Conservation (phyloP, 2,113 vertebrate genomes). For the Euleptes europaea region DNA sequence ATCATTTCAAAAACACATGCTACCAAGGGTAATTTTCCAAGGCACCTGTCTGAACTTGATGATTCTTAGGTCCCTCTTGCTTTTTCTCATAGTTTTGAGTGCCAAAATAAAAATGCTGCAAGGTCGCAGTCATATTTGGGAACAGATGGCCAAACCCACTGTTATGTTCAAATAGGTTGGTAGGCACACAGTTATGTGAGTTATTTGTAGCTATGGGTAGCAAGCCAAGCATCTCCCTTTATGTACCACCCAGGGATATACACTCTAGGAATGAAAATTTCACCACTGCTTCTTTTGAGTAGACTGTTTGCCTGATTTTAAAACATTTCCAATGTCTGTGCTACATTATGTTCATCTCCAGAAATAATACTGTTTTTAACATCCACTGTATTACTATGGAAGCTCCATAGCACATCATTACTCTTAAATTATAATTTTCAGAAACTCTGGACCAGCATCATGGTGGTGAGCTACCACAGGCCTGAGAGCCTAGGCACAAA, state of each 20-base stretch:
- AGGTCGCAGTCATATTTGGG: conserved; percentile 65
- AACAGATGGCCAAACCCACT: conserved; percentile 78
- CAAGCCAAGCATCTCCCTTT: conserved; percentile 68
- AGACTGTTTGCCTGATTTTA: conserved; percentile 46
- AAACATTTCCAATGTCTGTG: conserved; percentile 35
- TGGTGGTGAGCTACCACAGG: too few species aligned
- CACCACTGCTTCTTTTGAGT: conserved; percentile 41
- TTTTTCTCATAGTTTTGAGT: conserved; percentile 57
- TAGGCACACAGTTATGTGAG: conserved; percentile 72
- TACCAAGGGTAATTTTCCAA: conserved; percentile 63
- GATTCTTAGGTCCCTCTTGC: conserved; percentile 58
- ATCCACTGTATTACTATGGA: background rate
- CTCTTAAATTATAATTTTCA: too few species aligned
- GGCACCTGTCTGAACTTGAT: conserved; percentile 61
- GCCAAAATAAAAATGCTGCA: conserved; percentile 68
- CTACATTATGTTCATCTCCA: conserved; percentile 44
- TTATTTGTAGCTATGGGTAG: conserved; percentile 59
- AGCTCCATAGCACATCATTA: background rate
- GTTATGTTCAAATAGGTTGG: conserved; percentile 74
- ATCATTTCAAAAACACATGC: conserved; percentile 48
- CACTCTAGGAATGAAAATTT: conserved; percentile 62
- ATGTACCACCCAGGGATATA: conserved; percentile 63
- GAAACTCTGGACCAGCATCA: too few species aligned
- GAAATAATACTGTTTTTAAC: conserved; percentile 21
- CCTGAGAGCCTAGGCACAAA: too few species aligned